Conservation (phyloP, 37 sponge, comb jelly and placozoan species). For the Cladorhizidae sp. region DNA sequence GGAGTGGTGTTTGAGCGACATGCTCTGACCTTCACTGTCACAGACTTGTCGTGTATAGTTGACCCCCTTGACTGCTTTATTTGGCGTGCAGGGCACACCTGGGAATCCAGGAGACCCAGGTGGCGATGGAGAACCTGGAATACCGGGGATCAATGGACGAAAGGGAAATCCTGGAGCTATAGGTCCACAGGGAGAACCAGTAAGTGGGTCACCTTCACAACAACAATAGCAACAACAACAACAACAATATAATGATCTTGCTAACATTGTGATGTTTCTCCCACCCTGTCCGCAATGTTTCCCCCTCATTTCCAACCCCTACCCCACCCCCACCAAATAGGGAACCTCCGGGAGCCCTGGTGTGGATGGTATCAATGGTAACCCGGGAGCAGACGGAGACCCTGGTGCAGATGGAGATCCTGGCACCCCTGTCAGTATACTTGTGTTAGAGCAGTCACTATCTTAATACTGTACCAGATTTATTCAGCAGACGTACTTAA, state of each 20-base stretch:
- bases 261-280: background rate
- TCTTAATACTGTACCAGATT: too few species aligned
- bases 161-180: slow-evolving; percentile 18
- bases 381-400: background rate
- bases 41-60: too few species aligned
- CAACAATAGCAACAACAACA: too few species aligned
- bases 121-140: background rate
- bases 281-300: too few species aligned
- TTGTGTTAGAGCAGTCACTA: too few species aligned
- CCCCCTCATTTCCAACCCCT: background rate
- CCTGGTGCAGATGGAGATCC: background rate
- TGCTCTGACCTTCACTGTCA: background rate
- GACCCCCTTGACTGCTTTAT: background rate
- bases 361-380: background rate
- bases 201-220: too few species aligned
- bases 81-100: background rate
- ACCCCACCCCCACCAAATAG: background rate
- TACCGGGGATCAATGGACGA: slow-evolving; percentile 20
- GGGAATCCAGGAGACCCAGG: slow-evolving; percentile 20
- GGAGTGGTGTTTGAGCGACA: too few species aligned
- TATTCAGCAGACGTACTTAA: too few species aligned
- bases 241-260: background rate
- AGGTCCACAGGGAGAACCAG: slow-evolving; percentile 9
- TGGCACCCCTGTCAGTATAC: background rate
- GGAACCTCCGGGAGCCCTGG: background rate